Percentiles rank a stretch among this genome's conserved stretches.
These are phyloP conservation scores for Ceratosolen solmsi DNA, from an alignment of 1,140 invertebrate species.

Conservation along the genomic window DNA sequence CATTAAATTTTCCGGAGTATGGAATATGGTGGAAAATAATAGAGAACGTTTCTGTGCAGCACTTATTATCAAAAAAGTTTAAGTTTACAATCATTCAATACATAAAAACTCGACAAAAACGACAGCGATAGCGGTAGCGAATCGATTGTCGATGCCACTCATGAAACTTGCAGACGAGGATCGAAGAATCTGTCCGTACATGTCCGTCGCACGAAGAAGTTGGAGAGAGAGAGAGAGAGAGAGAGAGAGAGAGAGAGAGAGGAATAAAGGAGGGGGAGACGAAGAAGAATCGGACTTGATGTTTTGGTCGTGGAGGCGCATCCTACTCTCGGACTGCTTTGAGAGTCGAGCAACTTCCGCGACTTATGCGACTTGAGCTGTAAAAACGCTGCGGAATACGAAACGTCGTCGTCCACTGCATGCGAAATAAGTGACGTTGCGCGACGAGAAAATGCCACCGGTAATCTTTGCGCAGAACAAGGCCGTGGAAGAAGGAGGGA, in stretches of 20 bases:
- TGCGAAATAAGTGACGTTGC: constrained; percentile 46
- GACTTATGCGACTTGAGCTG: constrained; percentile 41
- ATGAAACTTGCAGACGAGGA: constrained; percentile 38
- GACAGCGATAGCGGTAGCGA: neutral
- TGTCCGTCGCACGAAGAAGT: neutral
- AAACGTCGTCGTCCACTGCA: constrained; percentile 50
- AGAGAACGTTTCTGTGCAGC: neutral
- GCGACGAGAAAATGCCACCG: constrained; percentile 35
- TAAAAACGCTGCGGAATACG: constrained; percentile 52
- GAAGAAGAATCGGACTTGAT: neutral
- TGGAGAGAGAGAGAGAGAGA: constrained; percentile 9
- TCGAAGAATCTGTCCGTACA: constrained; percentile 37
- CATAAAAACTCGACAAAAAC: constrained; percentile 12
- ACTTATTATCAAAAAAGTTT: neutral
- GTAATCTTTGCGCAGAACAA: constrained; percentile 22
- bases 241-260: neutral
- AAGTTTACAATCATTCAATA: neutral
- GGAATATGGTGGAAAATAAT: neutral
- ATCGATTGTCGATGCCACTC: constrained; percentile 50
- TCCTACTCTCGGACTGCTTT: constrained; percentile 29
- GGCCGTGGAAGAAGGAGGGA: neutral
- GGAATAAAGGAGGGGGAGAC: neutral
- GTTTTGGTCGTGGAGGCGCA: neutral
- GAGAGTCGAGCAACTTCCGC: constrained; percentile 43
- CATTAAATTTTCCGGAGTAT: neutral